phyloP scores from a whole-genome alignment of 2,888 invertebrate genomes.

The Yponomeuta sedellus region DNA sequence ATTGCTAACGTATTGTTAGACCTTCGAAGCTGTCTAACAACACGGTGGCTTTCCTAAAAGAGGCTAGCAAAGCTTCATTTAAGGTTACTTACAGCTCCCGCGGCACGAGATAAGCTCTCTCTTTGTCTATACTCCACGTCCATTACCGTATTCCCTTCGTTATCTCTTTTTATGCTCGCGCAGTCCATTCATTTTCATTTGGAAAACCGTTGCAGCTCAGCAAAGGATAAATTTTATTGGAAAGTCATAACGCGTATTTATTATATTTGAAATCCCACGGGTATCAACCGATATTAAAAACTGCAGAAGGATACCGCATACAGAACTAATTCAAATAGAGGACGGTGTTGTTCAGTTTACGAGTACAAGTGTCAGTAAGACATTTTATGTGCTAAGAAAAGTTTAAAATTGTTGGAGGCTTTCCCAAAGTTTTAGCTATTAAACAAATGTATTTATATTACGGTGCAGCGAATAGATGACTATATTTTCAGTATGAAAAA shows the following conservation, averaged over 20 bases:
- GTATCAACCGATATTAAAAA: neutral
- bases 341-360: too few species aligned
- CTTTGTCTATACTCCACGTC: neutral
- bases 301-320: too few species aligned
- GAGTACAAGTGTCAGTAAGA: too few species aligned
- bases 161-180: neutral
- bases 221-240: neutral
- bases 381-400: too few species aligned
- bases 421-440: too few species aligned
- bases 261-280: neutral
- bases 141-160: slow-evolving; percentile 1
- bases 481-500: too few species aligned
- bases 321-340: too few species aligned
- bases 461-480: too few species aligned
- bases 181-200: neutral
- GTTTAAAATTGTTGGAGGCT: too few species aligned
- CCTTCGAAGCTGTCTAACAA: too few species aligned
- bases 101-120: neutral
- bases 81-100: neutral
- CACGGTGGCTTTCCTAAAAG: neutral
- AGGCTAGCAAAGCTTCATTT: neutral
- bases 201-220: neutral
- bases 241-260: neutral
- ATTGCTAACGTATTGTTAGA: too few species aligned
- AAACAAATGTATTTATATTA: too few species aligned